These are phyloP conservation scores for Aurelia sp. DNA, from an alignment of 30 jellyfish, hydroid and myxozoan genomes.

Conservation along the genomic window DNA sequence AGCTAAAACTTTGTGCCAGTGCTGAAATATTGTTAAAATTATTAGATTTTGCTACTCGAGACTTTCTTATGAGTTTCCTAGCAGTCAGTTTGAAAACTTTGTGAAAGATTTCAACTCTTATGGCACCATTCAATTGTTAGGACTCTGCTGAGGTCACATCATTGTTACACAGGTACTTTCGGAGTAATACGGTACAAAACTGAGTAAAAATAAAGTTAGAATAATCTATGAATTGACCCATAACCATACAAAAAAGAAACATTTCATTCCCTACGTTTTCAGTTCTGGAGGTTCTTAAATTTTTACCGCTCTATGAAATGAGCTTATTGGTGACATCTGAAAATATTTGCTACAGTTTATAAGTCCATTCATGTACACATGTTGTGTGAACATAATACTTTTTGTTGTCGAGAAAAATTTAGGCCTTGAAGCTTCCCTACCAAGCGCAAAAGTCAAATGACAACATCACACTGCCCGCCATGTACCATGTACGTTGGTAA, in stretches of 20 bases:
- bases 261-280: neutral
- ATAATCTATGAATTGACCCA: neutral
- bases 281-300: neutral
- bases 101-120: neutral
- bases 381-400: too few species aligned
- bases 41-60: neutral
- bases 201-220: neutral
- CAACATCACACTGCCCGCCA: neutral
- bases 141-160: neutral
- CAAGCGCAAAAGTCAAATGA: neutral
- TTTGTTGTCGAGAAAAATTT: neutral
- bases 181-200: neutral
- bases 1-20: neutral
- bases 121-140: neutral
- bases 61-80: neutral
- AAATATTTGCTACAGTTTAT: too few species aligned
- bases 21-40: neutral
- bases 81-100: neutral
- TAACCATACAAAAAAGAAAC: neutral
- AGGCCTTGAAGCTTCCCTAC: neutral
- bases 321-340: too few species aligned
- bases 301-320: neutral
- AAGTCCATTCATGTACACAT: too few species aligned
- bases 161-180: conserved; percentile 1
- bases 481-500: neutral